Conservation (phyloP, 2,797 vertebrate genomes). For the Acrocephalus scirpaceus region DNA sequence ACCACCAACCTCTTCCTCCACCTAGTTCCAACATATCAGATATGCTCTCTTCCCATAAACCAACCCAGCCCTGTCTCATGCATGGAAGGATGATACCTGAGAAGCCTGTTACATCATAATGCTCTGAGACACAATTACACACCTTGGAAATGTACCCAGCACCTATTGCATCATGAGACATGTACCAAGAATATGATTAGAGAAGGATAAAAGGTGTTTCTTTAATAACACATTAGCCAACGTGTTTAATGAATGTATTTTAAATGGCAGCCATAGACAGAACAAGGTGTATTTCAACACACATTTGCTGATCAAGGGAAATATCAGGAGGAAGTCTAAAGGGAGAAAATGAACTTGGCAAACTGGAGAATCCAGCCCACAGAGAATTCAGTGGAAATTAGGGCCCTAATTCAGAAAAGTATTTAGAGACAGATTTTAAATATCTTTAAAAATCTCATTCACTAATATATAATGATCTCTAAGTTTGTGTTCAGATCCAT, state of each 20-base stretch:
- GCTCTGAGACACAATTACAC: conserved; percentile 11
- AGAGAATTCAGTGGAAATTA: conserved; percentile 18
- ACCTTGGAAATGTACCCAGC: conserved; percentile 37
- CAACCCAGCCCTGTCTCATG: not conserved
- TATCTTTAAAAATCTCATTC: conserved; percentile 12
- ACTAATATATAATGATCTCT: not conserved
- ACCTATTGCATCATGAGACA: conserved; percentile 42
- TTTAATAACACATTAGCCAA: conserved; percentile 56
- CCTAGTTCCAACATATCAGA: conserved; percentile 20
- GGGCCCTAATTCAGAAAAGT: not conserved
- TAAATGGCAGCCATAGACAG: conserved; percentile 27
- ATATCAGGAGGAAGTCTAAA: conserved; percentile 33
- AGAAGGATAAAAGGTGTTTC: conserved; percentile 53
- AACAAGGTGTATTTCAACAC: conserved; percentile 34
- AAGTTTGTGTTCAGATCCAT: not conserved
- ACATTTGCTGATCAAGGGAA: conserved; percentile 48
- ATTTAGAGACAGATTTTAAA: conserved; percentile 29
- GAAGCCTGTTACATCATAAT: conserved; percentile 40
- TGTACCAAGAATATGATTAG: conserved; percentile 53
- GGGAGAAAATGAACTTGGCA: conserved; percentile 39
- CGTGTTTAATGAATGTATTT: conserved; percentile 25
- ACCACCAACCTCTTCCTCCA: conserved; percentile 1
- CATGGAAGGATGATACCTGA: not conserved
- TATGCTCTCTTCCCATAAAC: not conserved
- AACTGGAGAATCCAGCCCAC: conserved; percentile 34